phyloP scores from a whole-genome alignment of 2,888 invertebrate genomes.

The Melanostoma mellinum region DNA sequence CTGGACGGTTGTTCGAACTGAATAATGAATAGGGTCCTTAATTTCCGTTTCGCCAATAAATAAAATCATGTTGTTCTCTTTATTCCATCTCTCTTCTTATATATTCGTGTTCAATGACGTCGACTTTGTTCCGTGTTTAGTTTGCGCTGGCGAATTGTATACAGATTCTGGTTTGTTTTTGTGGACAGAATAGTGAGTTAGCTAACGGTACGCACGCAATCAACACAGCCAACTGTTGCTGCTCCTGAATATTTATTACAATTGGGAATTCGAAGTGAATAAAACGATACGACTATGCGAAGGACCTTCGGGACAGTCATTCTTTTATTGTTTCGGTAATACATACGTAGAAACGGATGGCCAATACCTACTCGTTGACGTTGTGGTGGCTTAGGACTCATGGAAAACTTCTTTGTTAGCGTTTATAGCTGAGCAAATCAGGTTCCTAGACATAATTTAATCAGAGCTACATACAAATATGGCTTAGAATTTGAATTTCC shows the following conservation, averaged over 20 bases:
- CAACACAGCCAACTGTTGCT: slow-evolving; percentile 7
- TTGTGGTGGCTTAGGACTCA: no score
- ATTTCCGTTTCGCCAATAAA: slow-evolving; percentile 67
- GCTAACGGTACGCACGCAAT: slow-evolving; percentile 7
- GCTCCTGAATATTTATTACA: slow-evolving; percentile 21
- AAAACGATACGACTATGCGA: not conserved
- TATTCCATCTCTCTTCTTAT: slow-evolving; percentile 27
- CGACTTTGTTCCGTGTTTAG: slow-evolving; percentile 13
- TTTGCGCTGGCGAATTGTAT: slow-evolving; percentile 1
- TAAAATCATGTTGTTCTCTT: slow-evolving; percentile 62
- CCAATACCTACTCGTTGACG: no score
- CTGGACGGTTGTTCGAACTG: slow-evolving; percentile 36
- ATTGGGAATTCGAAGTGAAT: not conserved
- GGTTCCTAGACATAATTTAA: no score
- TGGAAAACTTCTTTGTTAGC: no score
- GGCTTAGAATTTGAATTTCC: no score
- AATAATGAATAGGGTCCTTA: slow-evolving; percentile 68
- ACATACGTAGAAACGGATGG: no score
- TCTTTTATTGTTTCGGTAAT: not conserved
- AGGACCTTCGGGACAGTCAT: not conserved
- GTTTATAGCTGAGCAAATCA: no score
- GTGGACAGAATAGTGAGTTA: not conserved
- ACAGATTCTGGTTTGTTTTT: not conserved
- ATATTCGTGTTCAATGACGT: slow-evolving; percentile 23
- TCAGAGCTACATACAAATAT: no score